Conservation (phyloP, 2,797 vertebrate species). For the Alca torda region DNA sequence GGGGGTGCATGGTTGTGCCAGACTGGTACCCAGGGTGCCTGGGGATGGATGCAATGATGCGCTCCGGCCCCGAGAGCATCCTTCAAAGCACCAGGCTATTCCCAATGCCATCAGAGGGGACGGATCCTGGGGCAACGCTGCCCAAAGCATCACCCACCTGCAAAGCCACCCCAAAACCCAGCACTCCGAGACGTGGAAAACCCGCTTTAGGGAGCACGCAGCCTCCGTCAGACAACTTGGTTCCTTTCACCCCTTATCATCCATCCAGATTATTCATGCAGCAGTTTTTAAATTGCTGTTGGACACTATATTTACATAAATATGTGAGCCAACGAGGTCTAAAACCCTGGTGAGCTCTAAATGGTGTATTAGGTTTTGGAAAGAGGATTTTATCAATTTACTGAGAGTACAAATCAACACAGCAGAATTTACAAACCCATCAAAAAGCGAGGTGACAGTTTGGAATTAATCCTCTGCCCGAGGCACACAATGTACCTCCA, state of each 20-base stretch:
- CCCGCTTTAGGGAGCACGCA: background rate
- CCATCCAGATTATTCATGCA: background rate
- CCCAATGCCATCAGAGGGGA: background rate
- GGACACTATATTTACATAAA: conserved; percentile 44
- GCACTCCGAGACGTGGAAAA: fast-evolving
- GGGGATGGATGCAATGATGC: background rate
- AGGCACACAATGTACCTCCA: conserved; percentile 44
- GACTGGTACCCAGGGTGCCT: fast-evolving
- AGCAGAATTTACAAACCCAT: conserved; percentile 59
- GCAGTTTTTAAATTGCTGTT: conserved; percentile 6
- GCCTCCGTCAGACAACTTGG: background rate
- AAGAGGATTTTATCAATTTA: conserved; percentile 30
- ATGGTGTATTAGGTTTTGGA: background rate
- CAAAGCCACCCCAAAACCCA: background rate
- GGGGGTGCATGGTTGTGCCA: background rate
- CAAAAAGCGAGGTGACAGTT: conserved; percentile 24
- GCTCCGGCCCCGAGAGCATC: fast-evolving
- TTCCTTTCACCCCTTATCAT: background rate
- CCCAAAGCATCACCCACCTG: background rate
- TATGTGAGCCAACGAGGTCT: conserved; percentile 24
- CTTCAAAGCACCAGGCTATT: background rate
- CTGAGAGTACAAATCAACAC: conserved; percentile 31
- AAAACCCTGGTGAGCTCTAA: conserved; percentile 19
- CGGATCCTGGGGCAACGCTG: fast-evolving
- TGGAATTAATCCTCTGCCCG: conserved; percentile 41